A percentile compares a stretch with the other conserved stretches of the same genome.
Conservation (phyloP, 2,797 vertebrate genomes). For the Artibeus lituratus region DNA sequence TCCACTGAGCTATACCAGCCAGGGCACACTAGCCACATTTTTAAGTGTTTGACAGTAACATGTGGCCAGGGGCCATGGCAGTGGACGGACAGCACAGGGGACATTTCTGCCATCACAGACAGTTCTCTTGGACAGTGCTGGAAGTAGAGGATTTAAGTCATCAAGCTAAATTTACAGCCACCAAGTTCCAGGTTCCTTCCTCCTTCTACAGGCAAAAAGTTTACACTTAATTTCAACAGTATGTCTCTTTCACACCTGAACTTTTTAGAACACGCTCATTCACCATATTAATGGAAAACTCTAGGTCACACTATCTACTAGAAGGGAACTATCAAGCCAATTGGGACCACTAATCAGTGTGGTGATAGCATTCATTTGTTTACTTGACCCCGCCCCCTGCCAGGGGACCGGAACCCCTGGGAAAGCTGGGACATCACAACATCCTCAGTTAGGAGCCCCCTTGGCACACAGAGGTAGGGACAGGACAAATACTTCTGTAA, state of each 20-base stretch:
- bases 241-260: not conserved
- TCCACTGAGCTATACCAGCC: too few relatives aligned
- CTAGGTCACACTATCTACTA: too few relatives aligned
- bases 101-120: accelerated
- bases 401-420: not conserved
- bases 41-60: not conserved
- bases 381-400: not conserved
- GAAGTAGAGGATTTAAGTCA: not conserved
- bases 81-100: not conserved
- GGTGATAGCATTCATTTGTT: not conserved
- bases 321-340: not conserved
- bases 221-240: not conserved
- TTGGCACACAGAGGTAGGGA: accelerated
- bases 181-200: not conserved
- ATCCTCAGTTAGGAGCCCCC: not conserved
- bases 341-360: not conserved
- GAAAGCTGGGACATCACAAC: not conserved
- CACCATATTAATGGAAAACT: not conserved
- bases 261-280: not conserved
- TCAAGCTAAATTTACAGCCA: not conserved
- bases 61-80: not conserved
- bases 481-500: not conserved
- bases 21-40: not conserved
- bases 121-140: not conserved
- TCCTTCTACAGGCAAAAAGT: not conserved